Base-by-base conservation (phyloP, 1,140 invertebrate genomes). In the Drosophila orosa region DNA sequence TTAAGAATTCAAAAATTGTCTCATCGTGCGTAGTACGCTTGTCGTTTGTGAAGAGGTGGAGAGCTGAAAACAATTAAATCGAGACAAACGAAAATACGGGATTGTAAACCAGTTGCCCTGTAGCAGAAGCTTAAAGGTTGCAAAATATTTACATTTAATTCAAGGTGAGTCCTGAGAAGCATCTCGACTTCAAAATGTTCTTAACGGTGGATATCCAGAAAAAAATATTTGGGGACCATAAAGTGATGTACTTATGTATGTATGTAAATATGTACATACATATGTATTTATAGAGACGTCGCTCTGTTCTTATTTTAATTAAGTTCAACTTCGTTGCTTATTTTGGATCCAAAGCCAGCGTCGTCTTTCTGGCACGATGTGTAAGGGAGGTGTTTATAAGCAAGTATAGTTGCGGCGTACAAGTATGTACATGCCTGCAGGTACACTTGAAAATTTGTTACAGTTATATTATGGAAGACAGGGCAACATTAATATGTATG, bases 51-150 rank as follows among this genome's bases (percentile, higher is more conserved):
- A 59, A 75, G 63, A 61, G 66, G 65, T 69, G 40, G 56, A 74
- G 56, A 71, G 59, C 61, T 72, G 57, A 81, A 77, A 77, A 83
- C 80, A 83, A 83, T 75, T 83, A 79, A 72, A 44, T 59, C 54
- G 50, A 47, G 62, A 35, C 54, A 72, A 57, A 55, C 40, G 48
- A 67, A 71, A 67, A 63, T 63, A 45, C 66, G 37, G 33, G 22
- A 67, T 29, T 27, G 33, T 40, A 45, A 35, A 29, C 17, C 13
- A 59, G 22, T 44, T 50, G 9, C n/a, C 24, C 4, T 52, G 24
- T 52, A 44, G 9, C 22, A 37, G 9, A 39, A 27, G 27, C 33
- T 25, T 29, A 17, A 55, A 42, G 25, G 4, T 17, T 40, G 31
- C 10, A 9, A 35, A 62, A 9, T 10, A 76, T 50, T 42, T 52